phyloP scores from a whole-genome alignment of 1,140 invertebrate genomes.

The Megalonaias nervosa region DNA sequence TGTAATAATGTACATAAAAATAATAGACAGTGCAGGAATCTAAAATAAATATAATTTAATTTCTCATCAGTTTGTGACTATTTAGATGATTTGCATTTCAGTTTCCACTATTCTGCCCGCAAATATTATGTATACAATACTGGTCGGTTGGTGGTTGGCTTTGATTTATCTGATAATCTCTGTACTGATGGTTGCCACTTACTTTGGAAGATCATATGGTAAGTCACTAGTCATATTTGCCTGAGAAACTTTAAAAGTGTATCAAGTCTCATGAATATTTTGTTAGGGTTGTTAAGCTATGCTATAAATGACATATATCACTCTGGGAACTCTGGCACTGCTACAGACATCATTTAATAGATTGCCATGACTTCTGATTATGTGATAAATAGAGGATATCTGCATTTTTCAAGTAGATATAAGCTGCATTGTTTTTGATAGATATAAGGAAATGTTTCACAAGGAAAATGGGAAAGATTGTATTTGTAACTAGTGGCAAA shows the following conservation, averaged over 20 bases:
- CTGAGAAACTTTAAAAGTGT: too few species aligned
- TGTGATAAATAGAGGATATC: neutral
- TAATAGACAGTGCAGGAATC: too few species aligned
- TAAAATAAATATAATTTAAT: too few species aligned
- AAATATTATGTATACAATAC: slow-evolving; percentile 58
- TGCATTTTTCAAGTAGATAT: too few species aligned
- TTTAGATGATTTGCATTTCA: slow-evolving; percentile 27
- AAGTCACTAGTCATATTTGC: neutral
- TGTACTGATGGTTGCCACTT: slow-evolving; percentile 56
- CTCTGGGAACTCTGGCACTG: too few species aligned
- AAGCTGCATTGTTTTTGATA: neutral
- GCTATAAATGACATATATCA: too few species aligned
- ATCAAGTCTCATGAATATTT: too few species aligned
- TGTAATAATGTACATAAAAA: neutral
- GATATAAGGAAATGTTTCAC: too few species aligned
- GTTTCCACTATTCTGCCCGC: slow-evolving; percentile 47
- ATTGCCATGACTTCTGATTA: neutral
- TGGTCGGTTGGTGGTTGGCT: slow-evolving; percentile 66
- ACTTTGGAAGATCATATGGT: slow-evolving; percentile 60
- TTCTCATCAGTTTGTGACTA: too few species aligned
- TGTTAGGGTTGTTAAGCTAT: too few species aligned
- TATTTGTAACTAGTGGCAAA: neutral
- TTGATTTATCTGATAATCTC: slow-evolving; percentile 59
- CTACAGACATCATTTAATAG: too few species aligned
- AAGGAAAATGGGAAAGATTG: too few species aligned